These are phyloP conservation scores for Ceyx margarethae DNA, from an alignment of 2,113 vertebrate genomes.

Conservation along the genomic window DNA sequence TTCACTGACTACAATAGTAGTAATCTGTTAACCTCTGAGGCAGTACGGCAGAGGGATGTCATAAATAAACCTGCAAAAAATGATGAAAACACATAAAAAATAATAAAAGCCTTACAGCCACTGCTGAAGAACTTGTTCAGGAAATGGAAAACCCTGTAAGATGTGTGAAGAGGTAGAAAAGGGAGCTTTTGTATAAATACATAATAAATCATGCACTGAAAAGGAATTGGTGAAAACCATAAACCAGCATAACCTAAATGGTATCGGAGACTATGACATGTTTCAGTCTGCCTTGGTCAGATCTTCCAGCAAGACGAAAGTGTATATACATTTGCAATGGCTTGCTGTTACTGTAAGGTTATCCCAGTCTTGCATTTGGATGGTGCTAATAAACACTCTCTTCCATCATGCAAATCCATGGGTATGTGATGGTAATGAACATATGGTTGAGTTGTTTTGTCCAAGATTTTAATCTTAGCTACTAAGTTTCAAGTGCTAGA, in stretches of 20 bases:
- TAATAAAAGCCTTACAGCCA: neutral
- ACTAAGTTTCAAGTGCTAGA: neutral
- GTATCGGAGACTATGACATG: neutral
- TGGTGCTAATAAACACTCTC: neutral
- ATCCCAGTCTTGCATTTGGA: neutral
- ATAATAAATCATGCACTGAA: neutral
- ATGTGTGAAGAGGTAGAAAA: neutral
- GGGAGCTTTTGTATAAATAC: neutral
- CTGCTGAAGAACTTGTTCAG: neutral
- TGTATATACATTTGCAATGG: neutral
- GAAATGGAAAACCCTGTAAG: neutral
- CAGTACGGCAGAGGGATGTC: neutral
- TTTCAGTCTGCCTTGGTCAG: neutral
- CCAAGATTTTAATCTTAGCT: neutral
- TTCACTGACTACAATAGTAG: neutral
- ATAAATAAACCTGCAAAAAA: constrained; percentile 25
- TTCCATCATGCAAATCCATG: neutral
- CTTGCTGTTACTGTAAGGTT: neutral
- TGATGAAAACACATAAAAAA: constrained; percentile 6
- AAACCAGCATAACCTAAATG: neutral
- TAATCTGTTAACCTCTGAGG: constrained; percentile 27
- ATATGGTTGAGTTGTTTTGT: neutral
- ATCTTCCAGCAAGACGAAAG: neutral
- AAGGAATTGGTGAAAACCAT: neutral
- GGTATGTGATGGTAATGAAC: neutral